Evolutionary conservation across 2,797 vertebrate genomes (phyloP).

Genomic region (Pangasius macronema): DNA sequence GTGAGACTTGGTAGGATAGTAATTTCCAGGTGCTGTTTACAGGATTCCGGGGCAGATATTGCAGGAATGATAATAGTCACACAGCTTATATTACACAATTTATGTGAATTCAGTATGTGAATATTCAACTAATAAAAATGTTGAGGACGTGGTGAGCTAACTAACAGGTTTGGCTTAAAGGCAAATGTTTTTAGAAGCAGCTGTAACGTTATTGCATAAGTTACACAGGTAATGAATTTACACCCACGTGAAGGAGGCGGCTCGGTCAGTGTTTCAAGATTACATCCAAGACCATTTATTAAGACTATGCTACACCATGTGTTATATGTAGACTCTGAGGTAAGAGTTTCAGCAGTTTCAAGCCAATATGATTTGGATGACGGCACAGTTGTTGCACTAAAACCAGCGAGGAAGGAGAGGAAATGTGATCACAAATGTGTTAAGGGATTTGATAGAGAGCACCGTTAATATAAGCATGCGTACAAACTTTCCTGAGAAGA

Average conservation of each 20-base stretch:
- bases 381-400: no score
- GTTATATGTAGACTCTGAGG: background rate
- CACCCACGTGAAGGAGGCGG: background rate
- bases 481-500: background rate
- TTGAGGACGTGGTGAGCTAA: background rate
- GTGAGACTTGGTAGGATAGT: background rate
- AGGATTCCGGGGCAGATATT: slow-evolving; percentile 5
- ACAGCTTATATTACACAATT: slow-evolving; percentile 1
- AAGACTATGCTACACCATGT: background rate
- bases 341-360: background rate
- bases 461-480: background rate
- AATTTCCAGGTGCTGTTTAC: slow-evolving; percentile 14
- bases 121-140: slow-evolving; percentile 13
- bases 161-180: slow-evolving; percentile 10
- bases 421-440: background rate
- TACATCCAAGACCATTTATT: background rate
- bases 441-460: background rate
- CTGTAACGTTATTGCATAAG: slow-evolving; percentile 7
- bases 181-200: background rate
- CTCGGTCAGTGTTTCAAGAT: background rate
- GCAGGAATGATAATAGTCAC: slow-evolving; percentile 13
- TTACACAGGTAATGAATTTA: slow-evolving; percentile 15
- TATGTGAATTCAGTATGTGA: background rate
- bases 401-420: background rate
- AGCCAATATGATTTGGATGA: background rate